Evolutionary conservation across 2,888 invertebrate genomes (phyloP), one percentile per base, ranked within the genome.

Genomic region (Thalpophila matura): DNA sequence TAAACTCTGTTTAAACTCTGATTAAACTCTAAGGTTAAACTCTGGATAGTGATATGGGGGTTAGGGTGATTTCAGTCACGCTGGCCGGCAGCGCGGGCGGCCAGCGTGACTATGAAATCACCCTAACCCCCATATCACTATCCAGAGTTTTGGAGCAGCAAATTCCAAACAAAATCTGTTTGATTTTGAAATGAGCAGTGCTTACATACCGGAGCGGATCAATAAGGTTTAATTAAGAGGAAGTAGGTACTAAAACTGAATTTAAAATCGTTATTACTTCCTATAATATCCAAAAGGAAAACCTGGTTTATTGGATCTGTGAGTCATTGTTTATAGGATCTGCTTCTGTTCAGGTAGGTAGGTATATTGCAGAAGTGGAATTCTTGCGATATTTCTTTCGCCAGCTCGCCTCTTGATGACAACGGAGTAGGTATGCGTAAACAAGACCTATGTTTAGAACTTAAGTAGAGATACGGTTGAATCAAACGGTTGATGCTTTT

Each of bases 301-400:
- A 26, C 22, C 31, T 37, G 49, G 53, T 72, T 43, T 57, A 18
- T 54, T 60, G 38, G 47, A 43, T 59, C 24, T 27, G 38, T 65
- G 65, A 77, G n/a, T 74, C 69, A 57, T 51, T 22, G n/a, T 37
- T 12, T 26, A 29, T 24, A 57, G 26, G 12, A 43, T 16, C 60
- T 35, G 16, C 50, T 61, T 24, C 24, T 16, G 26, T 27, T 29
- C 26, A 20, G 22, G n/a, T 24, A 14, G 16, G 26, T 49, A 20
- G 22, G n/a, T 24, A 14, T 20, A 29, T 49, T 40, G 18, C 24
- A 60, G 7, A 31, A 31, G 10, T 54, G 54, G 10, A 53, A 20
- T 12, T 29, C 24, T 35, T 47, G 9, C 12, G 9, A 33, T 47
- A 31, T 37, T 47, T 51, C 16, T 45, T 31, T 45, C 16, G 7